These are phyloP conservation scores for Temnothorax rugatulus DNA, from an alignment of 2,888 invertebrate genomes.

Conservation along the genomic window DNA sequence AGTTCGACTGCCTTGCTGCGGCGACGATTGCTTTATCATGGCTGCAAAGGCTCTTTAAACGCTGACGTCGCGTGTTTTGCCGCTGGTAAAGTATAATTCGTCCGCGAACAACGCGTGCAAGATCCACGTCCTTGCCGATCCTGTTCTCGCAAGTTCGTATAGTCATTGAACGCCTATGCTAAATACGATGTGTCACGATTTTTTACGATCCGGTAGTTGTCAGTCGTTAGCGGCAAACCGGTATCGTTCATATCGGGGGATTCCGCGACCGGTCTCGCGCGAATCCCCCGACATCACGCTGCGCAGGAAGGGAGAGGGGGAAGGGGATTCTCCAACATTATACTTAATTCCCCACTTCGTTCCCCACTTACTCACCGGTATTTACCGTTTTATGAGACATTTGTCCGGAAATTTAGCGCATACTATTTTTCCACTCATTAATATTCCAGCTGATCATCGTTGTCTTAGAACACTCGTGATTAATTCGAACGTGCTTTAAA, in stretches of 20 bases:
- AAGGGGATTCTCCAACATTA: background rate
- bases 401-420: background rate
- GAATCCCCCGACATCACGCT: too few relatives aligned
- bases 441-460: background rate
- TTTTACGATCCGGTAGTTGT: background rate
- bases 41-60: background rate
- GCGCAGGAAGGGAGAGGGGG: too few relatives aligned
- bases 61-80: background rate
- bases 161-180: slow-evolving; percentile 20
- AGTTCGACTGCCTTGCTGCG: background rate
- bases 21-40: too few relatives aligned
- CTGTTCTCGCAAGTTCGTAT: background rate
- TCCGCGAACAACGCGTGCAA: background rate
- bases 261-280: background rate
- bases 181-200: background rate
- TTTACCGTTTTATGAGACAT: background rate
- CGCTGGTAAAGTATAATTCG: background rate
- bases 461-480: background rate
- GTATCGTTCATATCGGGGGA: background rate
- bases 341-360: background rate
- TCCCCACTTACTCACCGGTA: background rate
- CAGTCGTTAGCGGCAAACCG: background rate
- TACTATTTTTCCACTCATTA: background rate
- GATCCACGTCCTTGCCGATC: background rate
- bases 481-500: background rate